Conservation (phyloP, 2,113 vertebrate species). For the Uria aalge region DNA sequence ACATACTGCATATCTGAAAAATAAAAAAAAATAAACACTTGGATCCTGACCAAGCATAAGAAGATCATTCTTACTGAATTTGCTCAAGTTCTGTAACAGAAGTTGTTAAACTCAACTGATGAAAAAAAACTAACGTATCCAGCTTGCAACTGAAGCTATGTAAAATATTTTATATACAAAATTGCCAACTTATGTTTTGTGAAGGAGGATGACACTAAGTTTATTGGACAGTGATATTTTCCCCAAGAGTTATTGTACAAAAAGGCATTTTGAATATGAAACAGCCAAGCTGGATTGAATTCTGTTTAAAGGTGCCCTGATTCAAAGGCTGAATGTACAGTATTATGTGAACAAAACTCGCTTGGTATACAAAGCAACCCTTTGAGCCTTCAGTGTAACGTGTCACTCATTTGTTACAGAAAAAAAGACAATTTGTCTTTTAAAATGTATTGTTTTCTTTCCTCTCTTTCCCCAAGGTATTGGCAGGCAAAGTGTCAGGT, state of each 20-base stretch:
- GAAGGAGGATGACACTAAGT: not conserved
- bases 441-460: not conserved
- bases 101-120: not conserved
- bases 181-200: not conserved
- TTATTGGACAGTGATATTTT: not conserved
- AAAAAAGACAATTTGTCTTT: not conserved
- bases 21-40: not conserved
- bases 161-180: not conserved
- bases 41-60: not conserved
- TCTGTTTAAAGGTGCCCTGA: not conserved
- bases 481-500: not conserved
- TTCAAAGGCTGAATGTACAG: not conserved
- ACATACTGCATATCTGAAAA: not conserved
- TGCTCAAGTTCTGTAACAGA: not conserved
- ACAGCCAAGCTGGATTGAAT: not conserved
- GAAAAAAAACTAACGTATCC: not conserved
- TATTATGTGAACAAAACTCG: not conserved
- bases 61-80: not conserved
- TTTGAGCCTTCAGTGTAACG: not conserved
- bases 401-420: not conserved
- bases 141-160: not conserved
- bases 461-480: not conserved
- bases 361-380: not conserved
- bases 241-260: not conserved
- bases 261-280: not conserved